A percentile compares a stretch with the other conserved stretches of the same genome.
These are phyloP conservation scores for Apodemus sylvaticus DNA, from an alignment of 2,113 vertebrate species.

Conservation along the genomic window DNA sequence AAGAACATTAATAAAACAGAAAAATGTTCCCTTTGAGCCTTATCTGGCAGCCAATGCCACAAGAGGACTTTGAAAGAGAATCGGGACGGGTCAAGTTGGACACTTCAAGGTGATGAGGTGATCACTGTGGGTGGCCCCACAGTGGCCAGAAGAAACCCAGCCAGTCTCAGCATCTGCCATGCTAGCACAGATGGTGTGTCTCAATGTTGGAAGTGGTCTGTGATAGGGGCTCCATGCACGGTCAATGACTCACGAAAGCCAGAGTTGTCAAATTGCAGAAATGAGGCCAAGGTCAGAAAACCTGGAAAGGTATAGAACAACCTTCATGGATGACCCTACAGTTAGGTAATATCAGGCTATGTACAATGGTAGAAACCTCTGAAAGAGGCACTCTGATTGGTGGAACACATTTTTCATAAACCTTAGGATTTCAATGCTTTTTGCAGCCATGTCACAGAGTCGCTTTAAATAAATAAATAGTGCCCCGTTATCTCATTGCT, in stretches of 20 bases:
- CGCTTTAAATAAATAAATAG: background rate
- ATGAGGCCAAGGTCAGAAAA: slow-evolving; percentile 25
- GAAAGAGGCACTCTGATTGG: background rate
- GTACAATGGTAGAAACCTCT: background rate
- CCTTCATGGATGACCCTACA: background rate
- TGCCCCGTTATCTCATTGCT: background rate
- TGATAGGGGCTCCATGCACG: background rate
- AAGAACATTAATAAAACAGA: slow-evolving; percentile 60
- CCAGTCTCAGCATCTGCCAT: background rate
- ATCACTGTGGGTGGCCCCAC: background rate
- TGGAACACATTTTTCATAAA: background rate
- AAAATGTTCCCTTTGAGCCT: slow-evolving; percentile 48
- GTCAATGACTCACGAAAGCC: background rate
- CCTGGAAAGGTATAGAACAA: background rate
- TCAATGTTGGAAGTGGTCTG: background rate
- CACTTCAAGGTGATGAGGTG: background rate
- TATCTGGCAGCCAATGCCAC: background rate
- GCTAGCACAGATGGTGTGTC: background rate
- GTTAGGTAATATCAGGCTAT: background rate
- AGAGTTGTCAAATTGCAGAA: background rate
- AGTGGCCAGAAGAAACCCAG: background rate
- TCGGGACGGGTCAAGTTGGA: background rate
- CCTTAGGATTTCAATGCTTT: background rate
- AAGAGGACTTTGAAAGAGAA: background rate
- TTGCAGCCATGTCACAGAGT: background rate